phyloP scores from a whole-genome alignment of 2,888 invertebrate genomes.

The Periphyllus acericola region DNA sequence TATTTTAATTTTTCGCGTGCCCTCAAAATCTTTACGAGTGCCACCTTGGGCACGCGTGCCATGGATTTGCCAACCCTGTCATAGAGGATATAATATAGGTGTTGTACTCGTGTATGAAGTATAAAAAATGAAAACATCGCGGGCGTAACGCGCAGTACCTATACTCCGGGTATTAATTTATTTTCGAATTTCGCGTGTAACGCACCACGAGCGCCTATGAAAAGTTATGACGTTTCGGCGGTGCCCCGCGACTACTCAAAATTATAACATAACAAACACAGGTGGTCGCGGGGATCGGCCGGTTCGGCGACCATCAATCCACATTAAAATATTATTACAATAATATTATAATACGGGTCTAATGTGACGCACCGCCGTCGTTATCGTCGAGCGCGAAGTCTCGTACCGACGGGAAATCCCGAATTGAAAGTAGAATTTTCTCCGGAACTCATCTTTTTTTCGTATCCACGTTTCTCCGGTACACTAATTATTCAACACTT shows the following conservation, averaged over 20 bases:
- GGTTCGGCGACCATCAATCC: not conserved
- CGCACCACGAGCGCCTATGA: no score
- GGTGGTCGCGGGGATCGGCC: not conserved
- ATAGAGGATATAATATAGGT: no score
- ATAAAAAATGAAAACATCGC: not conserved
- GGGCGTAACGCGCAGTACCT: not conserved
- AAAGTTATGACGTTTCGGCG: no score
- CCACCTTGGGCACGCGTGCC: no score
- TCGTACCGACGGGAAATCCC: not conserved
- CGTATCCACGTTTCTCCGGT: not conserved
- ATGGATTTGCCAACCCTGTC: no score
- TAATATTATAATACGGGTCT: no score
- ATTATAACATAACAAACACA: not conserved
- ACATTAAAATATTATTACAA: not conserved
- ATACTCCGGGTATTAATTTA: not conserved
- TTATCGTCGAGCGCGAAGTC: not conserved
- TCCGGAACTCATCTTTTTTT: not conserved
- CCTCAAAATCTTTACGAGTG: no score
- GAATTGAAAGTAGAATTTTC: conserved; percentile 23
- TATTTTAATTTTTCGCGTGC: no score
- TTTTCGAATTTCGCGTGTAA: not conserved
- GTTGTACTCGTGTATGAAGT: not conserved
- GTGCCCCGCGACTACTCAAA: not conserved
- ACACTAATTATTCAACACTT: not conserved
- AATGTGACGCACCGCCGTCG: no score